Evolutionary conservation across 2,888 invertebrate species (phyloP).

Genomic region (Antheraea yamamai): DNA sequence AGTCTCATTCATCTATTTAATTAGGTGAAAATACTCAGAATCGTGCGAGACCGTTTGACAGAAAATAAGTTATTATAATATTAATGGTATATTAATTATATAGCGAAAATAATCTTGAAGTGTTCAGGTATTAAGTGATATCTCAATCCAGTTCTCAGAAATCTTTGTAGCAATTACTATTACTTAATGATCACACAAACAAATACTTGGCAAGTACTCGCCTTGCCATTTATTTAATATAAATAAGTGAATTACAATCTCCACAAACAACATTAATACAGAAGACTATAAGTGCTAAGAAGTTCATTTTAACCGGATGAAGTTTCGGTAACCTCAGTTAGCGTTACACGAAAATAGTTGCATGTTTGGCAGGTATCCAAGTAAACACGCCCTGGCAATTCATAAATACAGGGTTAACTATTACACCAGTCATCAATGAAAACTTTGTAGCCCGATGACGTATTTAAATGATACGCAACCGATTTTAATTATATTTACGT

Average conservation of each 20-base stretch:
- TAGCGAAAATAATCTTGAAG: too few relatives aligned
- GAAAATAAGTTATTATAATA: too few relatives aligned
- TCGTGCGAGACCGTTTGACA: too few relatives aligned
- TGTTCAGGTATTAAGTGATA: too few relatives aligned
- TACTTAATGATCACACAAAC: not conserved
- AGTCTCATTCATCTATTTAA: too few relatives aligned
- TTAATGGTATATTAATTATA: too few relatives aligned
- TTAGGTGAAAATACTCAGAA: too few relatives aligned
- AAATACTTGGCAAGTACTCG: constrained; percentile 11
- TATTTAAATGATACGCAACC: constrained; percentile 15
- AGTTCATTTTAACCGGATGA: constrained; percentile 24
- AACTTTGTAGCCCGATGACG: constrained; percentile 24
- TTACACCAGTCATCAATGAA: constrained; percentile 44
- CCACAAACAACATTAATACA: constrained; percentile 26
- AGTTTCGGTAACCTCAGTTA: constrained; percentile 28
- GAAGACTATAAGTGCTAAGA: constrained; percentile 25
- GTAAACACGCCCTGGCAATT: constrained; percentile 36
- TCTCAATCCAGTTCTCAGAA: too few relatives aligned
- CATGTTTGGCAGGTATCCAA: constrained; percentile 46
- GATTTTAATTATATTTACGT: constrained; percentile 16
- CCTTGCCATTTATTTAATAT: constrained; percentile 17
- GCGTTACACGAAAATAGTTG: constrained; percentile 43
- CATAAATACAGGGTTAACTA: constrained; percentile 37
- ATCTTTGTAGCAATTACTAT: not conserved
- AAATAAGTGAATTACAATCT: constrained; percentile 13